Evolutionary conservation across 2,797 vertebrate genomes (phyloP), one percentile per base, ranked within the genome.

Genomic region (Cottoperca gobio): DNA sequence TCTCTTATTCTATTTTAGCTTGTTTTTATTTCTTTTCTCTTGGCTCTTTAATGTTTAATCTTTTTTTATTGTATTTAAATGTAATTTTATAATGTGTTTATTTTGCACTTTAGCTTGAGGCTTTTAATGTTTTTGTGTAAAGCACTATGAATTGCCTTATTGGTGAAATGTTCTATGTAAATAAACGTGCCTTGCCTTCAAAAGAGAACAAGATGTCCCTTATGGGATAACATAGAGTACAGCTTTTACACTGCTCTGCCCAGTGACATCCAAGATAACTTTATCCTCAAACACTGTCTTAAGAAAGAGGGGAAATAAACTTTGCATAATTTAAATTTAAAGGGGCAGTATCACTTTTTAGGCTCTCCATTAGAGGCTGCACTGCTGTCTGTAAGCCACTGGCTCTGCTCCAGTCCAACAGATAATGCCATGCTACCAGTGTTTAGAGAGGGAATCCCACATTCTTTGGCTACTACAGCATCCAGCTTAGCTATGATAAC

Each of bases 311-410:
- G 66, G 58, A 80, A 57, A 82, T 73, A 71, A 86, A 88, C 70
- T 91, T 89, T 82, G 61, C 81, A 87, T 91, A 68, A 82, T 87
- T 84, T 70, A 70, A 35, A 84, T 70, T 85, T 89, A 86, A 90
- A 82, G 83, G 74, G 54, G 23, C 66, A 83, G 53, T 39, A 59
- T 35, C 54, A 16, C 11, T 78, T 40, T 86, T 78, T n/a, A 10
- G 31, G n/a, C 8, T 40, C 21, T 43, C 52, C 42, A 64, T 57
- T 43, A 13, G 43, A 70, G 53, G 65, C 78, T 77, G 73, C 53
- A 46, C 72, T 79, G 72, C 69, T 62, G 82, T 78, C 64, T 81
- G 66, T 37, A 43, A 79, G 63, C 57, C 33, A 3, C 31, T 86
- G 90, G 85, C 80, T 40, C 58, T 0, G 39, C 14, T 88, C 82